These are phyloP conservation scores for Lordiphosa collinella DNA, from an alignment of 1,140 invertebrate genomes.

Conservation along the genomic window DNA sequence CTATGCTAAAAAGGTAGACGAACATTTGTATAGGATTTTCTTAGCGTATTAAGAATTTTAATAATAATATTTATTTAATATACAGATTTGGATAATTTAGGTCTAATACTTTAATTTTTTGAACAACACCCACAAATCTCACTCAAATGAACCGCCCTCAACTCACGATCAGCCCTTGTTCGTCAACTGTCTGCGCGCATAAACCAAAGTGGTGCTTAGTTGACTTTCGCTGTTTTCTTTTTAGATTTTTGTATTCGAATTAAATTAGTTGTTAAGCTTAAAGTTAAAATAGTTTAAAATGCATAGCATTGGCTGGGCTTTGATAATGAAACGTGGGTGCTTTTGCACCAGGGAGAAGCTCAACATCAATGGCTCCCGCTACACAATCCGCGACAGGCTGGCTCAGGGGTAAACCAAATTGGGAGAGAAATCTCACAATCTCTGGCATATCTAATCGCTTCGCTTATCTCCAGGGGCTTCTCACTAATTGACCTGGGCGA, in stretches of 20 bases:
- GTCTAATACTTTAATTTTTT: too few relatives aligned
- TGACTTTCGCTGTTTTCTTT: conserved; percentile 12
- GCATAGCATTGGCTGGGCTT: conserved; percentile 86
- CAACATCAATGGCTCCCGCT: conserved; percentile 86
- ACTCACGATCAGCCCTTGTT: background rate
- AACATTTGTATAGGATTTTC: too few relatives aligned
- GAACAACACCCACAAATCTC: too few relatives aligned
- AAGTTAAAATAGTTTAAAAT: conserved; percentile 79
- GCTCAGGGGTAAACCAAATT: conserved; percentile 86
- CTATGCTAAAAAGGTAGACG: too few relatives aligned
- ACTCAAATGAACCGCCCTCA: background rate
- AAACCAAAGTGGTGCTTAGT: conserved; percentile 19
- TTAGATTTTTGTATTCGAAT: conserved; percentile 57
- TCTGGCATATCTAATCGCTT: conserved; percentile 28
- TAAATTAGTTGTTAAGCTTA: conserved; percentile 60
- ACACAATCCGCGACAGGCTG: conserved; percentile 85
- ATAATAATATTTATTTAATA: too few relatives aligned
- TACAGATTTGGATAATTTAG: too few relatives aligned
- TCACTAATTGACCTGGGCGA: conserved; percentile 90
- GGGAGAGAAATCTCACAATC: conserved; percentile 5
- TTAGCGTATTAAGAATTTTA: too few relatives aligned
- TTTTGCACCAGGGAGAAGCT: conserved; percentile 88
- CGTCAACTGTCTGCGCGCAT: background rate
- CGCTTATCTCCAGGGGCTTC: conserved; percentile 85
- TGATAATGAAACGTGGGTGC: conserved; percentile 89